These are phyloP conservation scores for Argynnis bischoffii DNA, from an alignment of 2,888 invertebrate genomes.

Conservation along the genomic window DNA sequence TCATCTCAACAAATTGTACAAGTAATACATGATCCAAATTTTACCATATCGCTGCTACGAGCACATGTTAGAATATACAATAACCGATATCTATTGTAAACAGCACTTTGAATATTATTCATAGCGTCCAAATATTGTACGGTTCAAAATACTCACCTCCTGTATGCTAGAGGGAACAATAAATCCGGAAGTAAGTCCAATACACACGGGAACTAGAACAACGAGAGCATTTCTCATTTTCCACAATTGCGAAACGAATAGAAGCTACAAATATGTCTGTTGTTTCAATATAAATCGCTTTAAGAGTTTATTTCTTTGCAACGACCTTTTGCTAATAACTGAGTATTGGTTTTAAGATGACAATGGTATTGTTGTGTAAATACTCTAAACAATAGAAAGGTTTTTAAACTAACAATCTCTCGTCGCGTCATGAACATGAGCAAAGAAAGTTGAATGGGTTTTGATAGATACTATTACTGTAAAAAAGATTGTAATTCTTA, in stretches of 20 bases:
- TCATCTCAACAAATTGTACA: slow-evolving; percentile 13
- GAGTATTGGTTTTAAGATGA: slow-evolving; percentile 15
- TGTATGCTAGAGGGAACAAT: slow-evolving; percentile 50
- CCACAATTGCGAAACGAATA: slow-evolving; percentile 42
- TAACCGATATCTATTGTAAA: slow-evolving; percentile 22
- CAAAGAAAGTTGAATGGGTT: too few relatives aligned
- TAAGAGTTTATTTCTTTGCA: slow-evolving; percentile 25
- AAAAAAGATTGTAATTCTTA: too few relatives aligned
- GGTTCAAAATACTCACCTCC: slow-evolving; percentile 55
- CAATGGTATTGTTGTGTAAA: slow-evolving; percentile 23
- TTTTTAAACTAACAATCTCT: slow-evolving; percentile 11
- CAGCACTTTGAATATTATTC: slow-evolving; percentile 32
- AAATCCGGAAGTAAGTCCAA: slow-evolving; percentile 56
- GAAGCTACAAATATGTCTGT: slow-evolving; percentile 34
- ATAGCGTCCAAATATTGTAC: slow-evolving; percentile 36
- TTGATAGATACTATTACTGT: too few relatives aligned
- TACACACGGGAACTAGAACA: slow-evolving; percentile 58
- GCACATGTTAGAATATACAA: slow-evolving; percentile 17
- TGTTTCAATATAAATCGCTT: slow-evolving; percentile 31
- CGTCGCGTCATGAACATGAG: background rate
- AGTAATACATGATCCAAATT: slow-evolving; percentile 8
- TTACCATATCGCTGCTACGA: slow-evolving; percentile 4
- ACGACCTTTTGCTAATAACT: slow-evolving; percentile 25
- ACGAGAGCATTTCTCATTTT: slow-evolving; percentile 60
- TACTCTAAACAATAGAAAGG: slow-evolving; percentile 25